phyloP scores from a whole-genome alignment of 2,888 invertebrate species.

The Diabrotica balteata region DNA sequence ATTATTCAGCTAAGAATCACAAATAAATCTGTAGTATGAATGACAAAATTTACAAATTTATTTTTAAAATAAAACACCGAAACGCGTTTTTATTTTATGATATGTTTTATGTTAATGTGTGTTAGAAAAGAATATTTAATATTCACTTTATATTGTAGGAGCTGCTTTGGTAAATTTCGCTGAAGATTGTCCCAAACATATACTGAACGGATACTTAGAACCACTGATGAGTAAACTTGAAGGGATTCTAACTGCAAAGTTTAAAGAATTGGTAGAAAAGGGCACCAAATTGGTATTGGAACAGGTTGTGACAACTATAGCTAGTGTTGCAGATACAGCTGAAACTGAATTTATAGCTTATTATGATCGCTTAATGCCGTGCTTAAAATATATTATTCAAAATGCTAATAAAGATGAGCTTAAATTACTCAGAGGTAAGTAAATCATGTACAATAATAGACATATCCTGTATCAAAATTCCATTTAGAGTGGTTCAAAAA shows the following conservation, averaged over 20 bases:
- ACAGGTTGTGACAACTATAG: constrained; percentile 98
- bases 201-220: constrained; percentile 89
- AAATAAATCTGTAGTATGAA: too few species aligned
- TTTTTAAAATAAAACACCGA: too few species aligned
- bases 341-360: constrained; percentile 95
- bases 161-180: constrained; percentile 99
- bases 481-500: too few species aligned
- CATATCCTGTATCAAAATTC: too few species aligned
- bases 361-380: constrained; percentile 93
- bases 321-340: constrained; percentile 97
- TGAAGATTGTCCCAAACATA: constrained; percentile 97
- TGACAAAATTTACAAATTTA: too few species aligned
- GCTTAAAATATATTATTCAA: constrained; percentile 95
- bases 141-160: constrained; percentile 59
- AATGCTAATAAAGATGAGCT: constrained; percentile 89
- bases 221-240: constrained; percentile 91
- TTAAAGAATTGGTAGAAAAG: constrained; percentile 91
- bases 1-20: too few species aligned
- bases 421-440: constrained; percentile 82
- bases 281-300: constrained; percentile 96
- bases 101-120: too few species aligned
- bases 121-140: too few species aligned
- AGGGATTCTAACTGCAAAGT: constrained; percentile 87
- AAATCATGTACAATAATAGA: neutral
- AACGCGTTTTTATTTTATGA: too few species aligned